Base-by-base conservation (phyloP, 2,888 invertebrate genomes). In the Barypeithes pellucidus region DNA sequence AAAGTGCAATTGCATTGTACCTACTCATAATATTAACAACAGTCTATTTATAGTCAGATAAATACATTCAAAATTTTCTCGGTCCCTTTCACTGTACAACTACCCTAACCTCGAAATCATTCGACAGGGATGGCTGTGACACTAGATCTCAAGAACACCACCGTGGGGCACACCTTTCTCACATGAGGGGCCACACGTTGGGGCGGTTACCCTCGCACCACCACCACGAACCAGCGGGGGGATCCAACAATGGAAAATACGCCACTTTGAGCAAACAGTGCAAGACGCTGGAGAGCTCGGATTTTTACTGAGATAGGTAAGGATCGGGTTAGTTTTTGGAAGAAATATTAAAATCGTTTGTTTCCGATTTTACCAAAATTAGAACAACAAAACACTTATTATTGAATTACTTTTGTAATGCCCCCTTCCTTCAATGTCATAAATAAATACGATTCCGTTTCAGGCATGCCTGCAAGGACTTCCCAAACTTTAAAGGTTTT, bases 211-310 rank as follows among this genome's bases (percentile, higher is more conserved):
- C 90, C 78, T 90, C 90, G 81, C 89, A 89, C 82, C 89, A 89
- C 86, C 90, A 91, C 81, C 89, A 86, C 80, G 88, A 89, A 81
- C 86, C 81, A 68, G 80, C 89, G 84, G 79, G 88, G 86, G 91
- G 91, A 85, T 91, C 91, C 83, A 91, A 94, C 89, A 92, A 92
- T 88, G 92, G 92, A 87, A 95, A 96, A 92, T 96, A 95, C 92
- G 95, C 95, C 88, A 96, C 95, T 88, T 90, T 96, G 89, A 95
- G 95, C 92, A 95, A 95, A 89, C 95, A 96, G 90, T 96, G 96
- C 93, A 96, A 96, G 90, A 96, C 96, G 84, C 90, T 96, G 80
- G 96, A 96, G 89, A 94, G 95, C 84, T 94, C 93, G 85, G 95
- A 96, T 89, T 96, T 95, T 90, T 96, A 96, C 94, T 96, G 95